Evolutionary conservation across 2,797 vertebrate genomes (phyloP).

Genomic region (Dicrostonyx torquatus): DNA sequence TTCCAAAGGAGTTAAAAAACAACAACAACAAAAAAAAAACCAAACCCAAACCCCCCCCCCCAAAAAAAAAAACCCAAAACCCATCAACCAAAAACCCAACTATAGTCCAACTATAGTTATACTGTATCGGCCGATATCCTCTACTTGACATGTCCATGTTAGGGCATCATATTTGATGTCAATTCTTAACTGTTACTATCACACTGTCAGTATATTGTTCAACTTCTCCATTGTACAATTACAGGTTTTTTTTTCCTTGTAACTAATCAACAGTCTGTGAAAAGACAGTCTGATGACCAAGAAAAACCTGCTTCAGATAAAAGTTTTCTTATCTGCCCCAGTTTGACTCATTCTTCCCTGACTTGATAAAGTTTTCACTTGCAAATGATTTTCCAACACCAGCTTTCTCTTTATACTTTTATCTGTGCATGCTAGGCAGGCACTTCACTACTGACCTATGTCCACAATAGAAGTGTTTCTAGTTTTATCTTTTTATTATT

Average conservation of each 20-base stretch:
- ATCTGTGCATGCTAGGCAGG: neutral
- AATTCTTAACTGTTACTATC: neutral
- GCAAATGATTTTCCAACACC: neutral
- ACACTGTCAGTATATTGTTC: neutral
- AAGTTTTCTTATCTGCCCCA: neutral
- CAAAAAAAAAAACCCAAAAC: too few relatives aligned
- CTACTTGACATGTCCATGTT: neutral
- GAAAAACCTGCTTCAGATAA: neutral
- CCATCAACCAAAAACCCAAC: too few relatives aligned
- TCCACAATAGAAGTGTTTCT: neutral
- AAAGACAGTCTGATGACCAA: neutral
- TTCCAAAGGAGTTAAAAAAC: too few relatives aligned
- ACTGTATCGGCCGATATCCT: neutral
- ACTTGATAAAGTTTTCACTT: neutral
- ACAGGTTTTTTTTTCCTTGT: neutral
- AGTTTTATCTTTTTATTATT: neutral
- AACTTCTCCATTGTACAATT: constrained; percentile 35
- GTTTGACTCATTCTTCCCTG: neutral
- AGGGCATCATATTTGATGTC: neutral
- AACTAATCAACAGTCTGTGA: constrained; percentile 3
- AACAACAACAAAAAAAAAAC: too few relatives aligned
- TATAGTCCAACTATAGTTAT: neutral
- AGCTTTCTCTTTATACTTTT: neutral
- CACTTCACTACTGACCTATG: neutral
- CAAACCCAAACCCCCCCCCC: too few relatives aligned